Evolutionary conservation across 1,140 invertebrate genomes (phyloP).

Genomic region (Drosophila pectinifera): DNA sequence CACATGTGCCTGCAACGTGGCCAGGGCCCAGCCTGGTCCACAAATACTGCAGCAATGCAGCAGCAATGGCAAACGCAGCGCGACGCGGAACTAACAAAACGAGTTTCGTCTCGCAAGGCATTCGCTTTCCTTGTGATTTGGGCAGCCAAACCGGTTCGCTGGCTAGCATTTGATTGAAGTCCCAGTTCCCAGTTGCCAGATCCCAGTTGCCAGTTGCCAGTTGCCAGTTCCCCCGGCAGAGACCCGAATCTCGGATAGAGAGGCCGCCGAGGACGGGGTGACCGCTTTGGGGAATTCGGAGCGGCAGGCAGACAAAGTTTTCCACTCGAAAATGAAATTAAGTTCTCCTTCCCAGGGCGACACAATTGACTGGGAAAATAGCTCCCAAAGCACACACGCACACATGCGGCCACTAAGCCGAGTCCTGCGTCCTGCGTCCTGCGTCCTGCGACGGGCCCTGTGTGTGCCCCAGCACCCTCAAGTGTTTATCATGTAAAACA

Average conservation of each 20-base stretch:
- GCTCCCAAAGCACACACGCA: conserved; percentile 11
- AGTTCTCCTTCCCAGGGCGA: conserved; percentile 7
- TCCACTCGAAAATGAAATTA: conserved; percentile 58
- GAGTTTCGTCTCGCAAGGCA: conserved; percentile 15
- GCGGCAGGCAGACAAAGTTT: conserved; percentile 21
- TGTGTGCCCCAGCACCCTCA: conserved; percentile 62
- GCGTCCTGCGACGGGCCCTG: conserved; percentile 1
- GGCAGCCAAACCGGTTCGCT: conserved; percentile 45
- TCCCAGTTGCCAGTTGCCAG: conserved; percentile 34
- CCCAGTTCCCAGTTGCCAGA: conserved; percentile 33
- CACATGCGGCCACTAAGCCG: no score
- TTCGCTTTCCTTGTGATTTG: conserved; percentile 3
- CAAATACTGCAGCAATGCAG: conserved; percentile 24
- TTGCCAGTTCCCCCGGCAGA: no score
- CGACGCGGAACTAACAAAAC: conserved; percentile 62
- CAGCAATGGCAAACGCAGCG: no score
- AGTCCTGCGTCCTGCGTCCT: conserved; percentile 3
- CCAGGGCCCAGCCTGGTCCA: conserved; percentile 9
- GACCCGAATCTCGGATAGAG: neutral
- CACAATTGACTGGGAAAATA: conserved; percentile 46
- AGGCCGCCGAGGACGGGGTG: neutral
- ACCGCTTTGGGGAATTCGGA: conserved; percentile 3
- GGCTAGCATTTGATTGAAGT: conserved; percentile 71
- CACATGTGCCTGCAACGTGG: conserved; percentile 51
- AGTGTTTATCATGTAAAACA: conserved; percentile 81